Evolutionary conservation across 1,140 invertebrate genomes (phyloP).

Genomic region (Psix sp.): DNA sequence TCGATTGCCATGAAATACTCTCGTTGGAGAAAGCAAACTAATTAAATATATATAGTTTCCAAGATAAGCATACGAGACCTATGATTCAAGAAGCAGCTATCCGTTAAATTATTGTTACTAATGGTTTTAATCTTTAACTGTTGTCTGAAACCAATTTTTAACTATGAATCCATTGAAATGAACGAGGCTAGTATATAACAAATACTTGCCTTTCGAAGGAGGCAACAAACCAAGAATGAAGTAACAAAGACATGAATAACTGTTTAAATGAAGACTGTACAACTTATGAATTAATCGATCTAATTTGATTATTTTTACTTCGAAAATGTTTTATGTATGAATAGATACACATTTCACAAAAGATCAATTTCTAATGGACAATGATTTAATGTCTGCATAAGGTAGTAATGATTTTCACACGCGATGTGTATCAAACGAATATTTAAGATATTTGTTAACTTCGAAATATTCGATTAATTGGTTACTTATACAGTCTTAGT

Average conservation of each 20-base stretch:
- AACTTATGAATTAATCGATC: conserved; percentile 55
- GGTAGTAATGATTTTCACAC: no score
- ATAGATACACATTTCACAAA: no score
- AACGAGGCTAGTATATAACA: conserved; percentile 50
- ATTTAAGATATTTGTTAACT: conserved; percentile 29
- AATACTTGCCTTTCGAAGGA: conserved; percentile 50
- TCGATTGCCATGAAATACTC: conserved; percentile 72
- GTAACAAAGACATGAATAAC: conserved; percentile 11
- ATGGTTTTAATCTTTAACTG: conserved; percentile 76
- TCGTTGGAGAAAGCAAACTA: conserved; percentile 72
- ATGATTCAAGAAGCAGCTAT: conserved; percentile 69
- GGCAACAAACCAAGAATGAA: conserved; percentile 30
- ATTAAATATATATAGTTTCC: conserved; percentile 68
- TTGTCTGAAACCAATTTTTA: conserved; percentile 76
- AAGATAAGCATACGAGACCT: conserved; percentile 65
- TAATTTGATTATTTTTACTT: background rate
- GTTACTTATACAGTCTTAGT: conserved; percentile 55
- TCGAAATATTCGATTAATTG: conserved; percentile 51
- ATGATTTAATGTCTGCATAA: conserved; percentile 22
- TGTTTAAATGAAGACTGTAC: conserved; percentile 56
- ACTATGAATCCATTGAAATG: conserved; percentile 62
- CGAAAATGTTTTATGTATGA: background rate
- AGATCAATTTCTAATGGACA: no score
- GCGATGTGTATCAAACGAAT: no score
- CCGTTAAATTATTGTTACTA: conserved; percentile 75